Percentiles rank a stretch among this genome's conserved stretches.
Conservation (phyloP, 2,888 invertebrate species). For the Eugnorisma glareosa region DNA sequence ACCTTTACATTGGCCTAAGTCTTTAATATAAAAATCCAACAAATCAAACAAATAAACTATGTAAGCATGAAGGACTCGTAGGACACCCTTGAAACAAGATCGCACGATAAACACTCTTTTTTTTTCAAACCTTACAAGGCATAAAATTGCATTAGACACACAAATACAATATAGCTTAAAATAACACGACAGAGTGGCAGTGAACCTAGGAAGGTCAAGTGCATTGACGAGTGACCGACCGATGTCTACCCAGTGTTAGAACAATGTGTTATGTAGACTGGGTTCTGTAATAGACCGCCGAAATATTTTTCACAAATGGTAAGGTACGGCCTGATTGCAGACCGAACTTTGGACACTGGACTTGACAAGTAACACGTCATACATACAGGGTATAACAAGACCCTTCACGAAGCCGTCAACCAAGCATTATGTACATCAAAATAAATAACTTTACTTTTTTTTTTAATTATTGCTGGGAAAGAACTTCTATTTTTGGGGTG, state of each 20-base stretch:
- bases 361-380: too few species aligned
- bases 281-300: slow-evolving; percentile 42
- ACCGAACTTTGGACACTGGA: too few species aligned
- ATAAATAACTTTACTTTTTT: too few species aligned
- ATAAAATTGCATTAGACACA: slow-evolving; percentile 7
- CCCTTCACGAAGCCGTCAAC: too few species aligned
- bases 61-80: neutral
- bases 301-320: neutral
- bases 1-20: neutral
- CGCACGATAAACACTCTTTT: neutral
- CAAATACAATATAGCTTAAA: slow-evolving; percentile 32
- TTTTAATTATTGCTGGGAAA: too few species aligned
- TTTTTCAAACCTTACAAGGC: neutral
- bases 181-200: slow-evolving; percentile 22
- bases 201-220: slow-evolving; percentile 66
- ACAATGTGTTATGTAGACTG: neutral
- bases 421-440: too few species aligned
- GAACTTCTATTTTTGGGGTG: too few species aligned
- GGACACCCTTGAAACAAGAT: neutral
- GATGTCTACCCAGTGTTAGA: neutral
- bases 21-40: neutral
- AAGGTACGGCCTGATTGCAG: too few species aligned
- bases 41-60: neutral
- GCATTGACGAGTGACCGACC: slow-evolving; percentile 66
- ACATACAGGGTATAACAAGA: too few species aligned